Conservation (phyloP, 2,797 vertebrate genomes). For the Lutjanus campechanus region DNA sequence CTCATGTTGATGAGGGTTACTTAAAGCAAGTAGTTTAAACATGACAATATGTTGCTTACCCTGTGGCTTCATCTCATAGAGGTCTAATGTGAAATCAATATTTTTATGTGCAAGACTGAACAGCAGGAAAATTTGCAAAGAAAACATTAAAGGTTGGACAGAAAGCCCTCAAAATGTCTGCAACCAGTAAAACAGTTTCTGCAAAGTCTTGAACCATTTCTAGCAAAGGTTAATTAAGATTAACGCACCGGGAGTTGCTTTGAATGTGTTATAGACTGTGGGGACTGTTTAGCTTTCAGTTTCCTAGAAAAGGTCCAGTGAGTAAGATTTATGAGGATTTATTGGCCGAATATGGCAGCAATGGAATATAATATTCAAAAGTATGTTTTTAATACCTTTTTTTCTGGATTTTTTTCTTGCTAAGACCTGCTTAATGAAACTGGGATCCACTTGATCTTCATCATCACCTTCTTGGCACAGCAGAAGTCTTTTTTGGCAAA, state of each 20-base stretch:
- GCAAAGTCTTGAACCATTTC: not conserved
- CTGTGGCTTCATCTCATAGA: not conserved
- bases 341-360: too few relatives aligned
- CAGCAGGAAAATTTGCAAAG: not conserved
- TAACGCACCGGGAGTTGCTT: not conserved
- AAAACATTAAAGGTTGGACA: not conserved
- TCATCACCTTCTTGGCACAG: too few relatives aligned
- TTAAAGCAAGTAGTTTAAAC: constrained; percentile 17
- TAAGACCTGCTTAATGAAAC: too few relatives aligned
- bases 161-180: not conserved
- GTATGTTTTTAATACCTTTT: too few relatives aligned
- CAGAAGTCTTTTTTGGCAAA: too few relatives aligned
- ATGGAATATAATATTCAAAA: too few relatives aligned
- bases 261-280: not conserved
- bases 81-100: constrained; percentile 25
- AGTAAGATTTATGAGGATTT: too few relatives aligned
- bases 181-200: not conserved
- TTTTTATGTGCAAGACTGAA: not conserved
- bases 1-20: not conserved
- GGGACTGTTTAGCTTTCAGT: not conserved
- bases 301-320: not conserved
- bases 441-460: too few relatives aligned
- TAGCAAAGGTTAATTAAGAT: not conserved
- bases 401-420: too few relatives aligned
- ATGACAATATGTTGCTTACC: constrained; percentile 5